Evolutionary conservation across 2,888 invertebrate genomes (phyloP).

Genomic region (Arrhopalites spinosus): DNA sequence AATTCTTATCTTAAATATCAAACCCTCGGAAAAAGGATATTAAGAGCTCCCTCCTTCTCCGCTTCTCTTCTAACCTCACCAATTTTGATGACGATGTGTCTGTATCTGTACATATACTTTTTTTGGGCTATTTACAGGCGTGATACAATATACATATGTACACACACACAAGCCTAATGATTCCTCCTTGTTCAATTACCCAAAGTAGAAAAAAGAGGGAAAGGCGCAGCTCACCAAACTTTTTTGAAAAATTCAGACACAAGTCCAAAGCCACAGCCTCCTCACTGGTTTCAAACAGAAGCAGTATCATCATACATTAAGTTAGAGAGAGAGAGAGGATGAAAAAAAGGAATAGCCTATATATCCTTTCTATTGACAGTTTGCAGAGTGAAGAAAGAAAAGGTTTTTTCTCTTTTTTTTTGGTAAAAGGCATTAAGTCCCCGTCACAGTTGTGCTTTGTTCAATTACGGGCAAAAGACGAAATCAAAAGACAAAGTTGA

Average conservation of each 20-base stretch:
- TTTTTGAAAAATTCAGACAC: too few species aligned
- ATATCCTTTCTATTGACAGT: not conserved
- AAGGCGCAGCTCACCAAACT: too few species aligned
- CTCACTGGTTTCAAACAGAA: too few species aligned
- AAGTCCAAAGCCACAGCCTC: too few species aligned
- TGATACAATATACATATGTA: too few species aligned
- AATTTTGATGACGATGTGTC: not conserved
- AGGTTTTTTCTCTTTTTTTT: too few species aligned
- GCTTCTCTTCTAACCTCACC: not conserved
- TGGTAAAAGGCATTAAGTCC: too few species aligned
- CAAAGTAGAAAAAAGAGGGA: not conserved
- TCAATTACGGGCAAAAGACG: too few species aligned
- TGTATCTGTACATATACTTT: not conserved
- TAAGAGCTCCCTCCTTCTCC: not conserved
- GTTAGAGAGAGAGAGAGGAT: not conserved
- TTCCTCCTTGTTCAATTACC: constrained; percentile 23
- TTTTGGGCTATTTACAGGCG: not conserved
- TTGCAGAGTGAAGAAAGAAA: too few species aligned
- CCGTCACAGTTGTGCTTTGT: too few species aligned
- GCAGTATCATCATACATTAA: too few species aligned
- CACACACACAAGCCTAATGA: not conserved
- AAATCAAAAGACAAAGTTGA: too few species aligned
- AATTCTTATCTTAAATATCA: constrained; percentile 16
- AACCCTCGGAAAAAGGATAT: not conserved
- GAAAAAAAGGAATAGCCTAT: not conserved